These are phyloP conservation scores for Pseudobourletiella spinata DNA, from an alignment of 1,140 invertebrate species.

Conservation along the genomic window DNA sequence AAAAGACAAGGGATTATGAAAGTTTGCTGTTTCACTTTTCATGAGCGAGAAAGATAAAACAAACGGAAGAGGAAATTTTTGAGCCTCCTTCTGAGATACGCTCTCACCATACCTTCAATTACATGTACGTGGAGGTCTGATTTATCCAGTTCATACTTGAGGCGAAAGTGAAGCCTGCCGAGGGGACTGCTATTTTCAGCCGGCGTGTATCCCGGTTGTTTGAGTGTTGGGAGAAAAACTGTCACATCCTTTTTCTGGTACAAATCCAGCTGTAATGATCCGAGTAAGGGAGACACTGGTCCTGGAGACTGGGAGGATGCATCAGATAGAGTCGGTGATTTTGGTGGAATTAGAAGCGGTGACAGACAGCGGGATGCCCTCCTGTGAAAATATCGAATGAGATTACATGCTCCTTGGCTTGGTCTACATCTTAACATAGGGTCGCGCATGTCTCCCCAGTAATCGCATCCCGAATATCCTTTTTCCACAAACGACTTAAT, in stretches of 20 bases:
- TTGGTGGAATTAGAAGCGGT: slow-evolving; percentile 58
- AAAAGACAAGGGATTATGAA: too few relatives aligned
- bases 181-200: slow-evolving; percentile 48
- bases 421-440: too few relatives aligned
- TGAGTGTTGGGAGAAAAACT: slow-evolving; percentile 51
- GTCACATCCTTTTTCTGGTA: slow-evolving; percentile 66
- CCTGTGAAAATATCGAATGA: slow-evolving; percentile 7
- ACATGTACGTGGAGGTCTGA: slow-evolving; percentile 78
- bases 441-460: too few relatives aligned
- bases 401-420: too few relatives aligned
- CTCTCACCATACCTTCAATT: slow-evolving; percentile 75
- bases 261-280: slow-evolving; percentile 75
- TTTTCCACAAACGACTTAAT: too few relatives aligned
- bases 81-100: too few relatives aligned
- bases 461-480: too few relatives aligned
- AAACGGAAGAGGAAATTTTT: too few relatives aligned
- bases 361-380: slow-evolving; percentile 51
- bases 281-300: slow-evolving; percentile 60
- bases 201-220: slow-evolving; percentile 41
- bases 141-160: slow-evolving; percentile 80
- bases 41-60: too few relatives aligned
- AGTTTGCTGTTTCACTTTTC: too few relatives aligned
- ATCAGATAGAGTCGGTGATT: slow-evolving; percentile 28
- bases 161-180: slow-evolving; percentile 68
- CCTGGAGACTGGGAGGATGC: slow-evolving; percentile 32